phyloP scores from a whole-genome alignment of 2,888 invertebrate genomes.

The Microctonus hyperodae region DNA sequence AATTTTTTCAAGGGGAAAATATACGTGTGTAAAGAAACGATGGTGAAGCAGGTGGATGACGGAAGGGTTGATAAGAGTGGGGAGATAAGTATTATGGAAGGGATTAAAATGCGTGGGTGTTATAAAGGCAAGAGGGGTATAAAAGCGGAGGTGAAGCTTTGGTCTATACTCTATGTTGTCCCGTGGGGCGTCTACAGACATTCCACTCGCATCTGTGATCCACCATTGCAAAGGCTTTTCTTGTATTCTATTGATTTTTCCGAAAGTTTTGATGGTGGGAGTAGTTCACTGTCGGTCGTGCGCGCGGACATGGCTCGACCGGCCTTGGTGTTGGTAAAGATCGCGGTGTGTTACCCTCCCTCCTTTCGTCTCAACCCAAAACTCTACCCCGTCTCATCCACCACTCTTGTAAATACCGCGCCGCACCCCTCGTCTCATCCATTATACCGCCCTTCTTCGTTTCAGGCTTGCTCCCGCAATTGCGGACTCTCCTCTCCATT shows the following conservation, averaged over 20 bases:
- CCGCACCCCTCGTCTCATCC: conserved; percentile 13
- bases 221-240: conserved; percentile 57
- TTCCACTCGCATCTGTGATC: conserved; percentile 43
- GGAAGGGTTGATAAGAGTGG: conserved; percentile 11
- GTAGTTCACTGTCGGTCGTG: conserved; percentile 49
- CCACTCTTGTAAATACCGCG: conserved; percentile 28
- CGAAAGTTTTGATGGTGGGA: conserved; percentile 65
- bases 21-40: conserved; percentile 13
- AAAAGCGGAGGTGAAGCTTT: conserved; percentile 22
- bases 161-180: conserved; percentile 14
- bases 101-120: conserved; percentile 36
- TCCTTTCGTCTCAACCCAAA: conserved; percentile 29
- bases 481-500: conserved; percentile 25
- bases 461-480: conserved; percentile 32
- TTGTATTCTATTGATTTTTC: conserved; percentile 74
- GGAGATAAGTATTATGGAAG: conserved; percentile 16
- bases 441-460: conserved; percentile 25
- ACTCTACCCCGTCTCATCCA: conserved; percentile 31
- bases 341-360: conserved; percentile 33
- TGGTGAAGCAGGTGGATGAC: conserved; percentile 2
- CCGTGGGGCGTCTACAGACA: conserved; percentile 36
- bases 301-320: conserved; percentile 40
- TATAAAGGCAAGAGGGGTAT: conserved; percentile 27
- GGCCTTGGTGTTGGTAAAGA: conserved; percentile 37
- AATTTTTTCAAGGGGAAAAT: background rate